Evolutionary conservation across 1,140 invertebrate genomes (phyloP).

Genomic region (Eufriesea mexicana): DNA sequence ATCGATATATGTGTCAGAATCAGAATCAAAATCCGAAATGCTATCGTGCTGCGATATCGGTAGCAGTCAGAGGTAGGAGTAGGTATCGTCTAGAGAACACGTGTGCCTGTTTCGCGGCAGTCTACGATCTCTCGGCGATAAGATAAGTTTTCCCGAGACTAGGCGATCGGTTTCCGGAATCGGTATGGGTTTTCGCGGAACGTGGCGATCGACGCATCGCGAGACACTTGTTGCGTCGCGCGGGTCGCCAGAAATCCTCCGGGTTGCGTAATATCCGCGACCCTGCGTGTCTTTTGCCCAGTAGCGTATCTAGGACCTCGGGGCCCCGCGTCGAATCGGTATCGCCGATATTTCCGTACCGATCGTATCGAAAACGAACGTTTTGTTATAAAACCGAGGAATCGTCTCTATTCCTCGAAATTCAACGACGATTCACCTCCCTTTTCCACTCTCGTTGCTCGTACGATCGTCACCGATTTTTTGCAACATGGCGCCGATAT

Average conservation of each 20-base stretch:
- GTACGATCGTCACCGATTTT: neutral
- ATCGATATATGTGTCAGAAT: too few species aligned
- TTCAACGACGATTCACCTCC: too few species aligned
- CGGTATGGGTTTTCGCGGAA: constrained; percentile 48
- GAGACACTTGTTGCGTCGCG: constrained; percentile 60
- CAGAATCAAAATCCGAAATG: too few species aligned
- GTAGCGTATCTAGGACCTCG: neutral
- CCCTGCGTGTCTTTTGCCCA: neutral
- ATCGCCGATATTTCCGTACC: too few species aligned
- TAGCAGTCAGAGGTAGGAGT: too few species aligned
- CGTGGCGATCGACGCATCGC: neutral
- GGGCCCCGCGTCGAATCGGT: neutral
- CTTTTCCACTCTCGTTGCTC: neutral
- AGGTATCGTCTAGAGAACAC: constrained; percentile 25
- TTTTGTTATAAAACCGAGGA: too few species aligned
- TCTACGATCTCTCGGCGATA: constrained; percentile 45
- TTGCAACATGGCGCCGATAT: neutral
- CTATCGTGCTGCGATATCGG: too few species aligned
- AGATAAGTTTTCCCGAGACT: constrained; percentile 38
- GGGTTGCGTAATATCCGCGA: constrained; percentile 51
- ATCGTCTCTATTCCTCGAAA: neutral
- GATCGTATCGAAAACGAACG: neutral
- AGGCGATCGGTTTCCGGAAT: constrained; percentile 32
- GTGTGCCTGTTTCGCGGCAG: constrained; percentile 15
- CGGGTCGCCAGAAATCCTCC: neutral